Evolutionary conservation across 1,140 invertebrate genomes (phyloP).

Genomic region (Hylyphantes graminicola): DNA sequence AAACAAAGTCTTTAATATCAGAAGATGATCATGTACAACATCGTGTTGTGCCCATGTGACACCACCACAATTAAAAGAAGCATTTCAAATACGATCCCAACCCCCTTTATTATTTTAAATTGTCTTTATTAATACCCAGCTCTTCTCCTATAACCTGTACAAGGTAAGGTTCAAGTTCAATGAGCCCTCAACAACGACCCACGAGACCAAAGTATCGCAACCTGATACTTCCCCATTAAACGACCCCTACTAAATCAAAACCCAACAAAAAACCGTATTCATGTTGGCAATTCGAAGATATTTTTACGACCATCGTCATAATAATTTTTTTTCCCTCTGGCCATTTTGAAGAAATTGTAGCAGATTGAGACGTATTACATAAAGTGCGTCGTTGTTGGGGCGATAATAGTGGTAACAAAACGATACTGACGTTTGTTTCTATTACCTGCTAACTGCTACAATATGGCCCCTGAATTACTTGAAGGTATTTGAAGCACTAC

Average conservation of each 20-base stretch:
- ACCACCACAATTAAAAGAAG: no score
- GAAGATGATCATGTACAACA: no score
- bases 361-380: slow-evolving; percentile 39
- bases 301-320: slow-evolving; percentile 39
- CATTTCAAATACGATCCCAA: background rate
- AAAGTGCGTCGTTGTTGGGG: slow-evolving; percentile 18
- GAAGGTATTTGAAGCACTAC: no score
- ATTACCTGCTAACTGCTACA: background rate
- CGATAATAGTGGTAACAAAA: slow-evolving; percentile 34
- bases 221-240: slow-evolving; percentile 14
- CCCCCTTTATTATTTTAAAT: background rate
- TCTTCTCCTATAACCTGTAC: background rate
- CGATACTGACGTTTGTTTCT: slow-evolving; percentile 3
- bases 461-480: no score
- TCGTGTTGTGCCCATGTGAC: no score
- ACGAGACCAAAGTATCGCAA: background rate
- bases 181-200: background rate
- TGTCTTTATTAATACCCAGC: background rate
- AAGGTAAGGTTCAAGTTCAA: background rate
- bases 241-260: slow-evolving; percentile 15
- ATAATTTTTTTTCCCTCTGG: slow-evolving; percentile 27
- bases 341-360: slow-evolving; percentile 23
- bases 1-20: no score
- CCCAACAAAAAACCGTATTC: background rate
- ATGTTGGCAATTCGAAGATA: slow-evolving; percentile 44